Conservation (phyloP, 2,797 vertebrate species). For the Myiotriccus ornatus region DNA sequence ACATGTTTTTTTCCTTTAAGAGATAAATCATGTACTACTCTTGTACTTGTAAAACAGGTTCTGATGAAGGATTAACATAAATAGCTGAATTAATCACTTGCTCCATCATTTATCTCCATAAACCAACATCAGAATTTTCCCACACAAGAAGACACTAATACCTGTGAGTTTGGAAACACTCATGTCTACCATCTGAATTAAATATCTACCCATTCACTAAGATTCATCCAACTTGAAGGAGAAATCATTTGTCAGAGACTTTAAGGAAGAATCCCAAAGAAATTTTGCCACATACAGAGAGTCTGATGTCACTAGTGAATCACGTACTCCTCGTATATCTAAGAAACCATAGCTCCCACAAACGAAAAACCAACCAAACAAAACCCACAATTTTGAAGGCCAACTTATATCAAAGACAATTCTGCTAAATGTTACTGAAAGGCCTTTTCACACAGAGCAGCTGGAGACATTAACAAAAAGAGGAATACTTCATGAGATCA, state of each 20-base stretch:
- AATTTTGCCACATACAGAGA: neutral
- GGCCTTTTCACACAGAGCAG: neutral
- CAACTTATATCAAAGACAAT: neutral
- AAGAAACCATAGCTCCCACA: neutral
- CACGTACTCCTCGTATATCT: neutral
- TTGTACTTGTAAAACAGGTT: neutral
- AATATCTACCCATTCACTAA: neutral
- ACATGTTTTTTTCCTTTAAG: neutral
- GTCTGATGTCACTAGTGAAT: neutral
- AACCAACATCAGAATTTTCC: neutral
- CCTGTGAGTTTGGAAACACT: neutral
- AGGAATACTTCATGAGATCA: neutral
- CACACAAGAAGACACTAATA: neutral
- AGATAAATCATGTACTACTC: neutral
- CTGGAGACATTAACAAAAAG: neutral
- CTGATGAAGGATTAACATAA: neutral
- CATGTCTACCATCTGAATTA: neutral
- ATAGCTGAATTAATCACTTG: neutral
- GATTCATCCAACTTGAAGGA: neutral
- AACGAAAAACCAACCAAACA: neutral
- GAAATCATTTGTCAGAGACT: neutral
- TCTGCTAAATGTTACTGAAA: neutral
- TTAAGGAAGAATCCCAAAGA: neutral
- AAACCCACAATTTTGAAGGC: neutral
- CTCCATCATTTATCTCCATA: neutral